These are phyloP conservation scores for Neodiprion fabricii DNA, from an alignment of 1,140 invertebrate species.

Conservation along the genomic window DNA sequence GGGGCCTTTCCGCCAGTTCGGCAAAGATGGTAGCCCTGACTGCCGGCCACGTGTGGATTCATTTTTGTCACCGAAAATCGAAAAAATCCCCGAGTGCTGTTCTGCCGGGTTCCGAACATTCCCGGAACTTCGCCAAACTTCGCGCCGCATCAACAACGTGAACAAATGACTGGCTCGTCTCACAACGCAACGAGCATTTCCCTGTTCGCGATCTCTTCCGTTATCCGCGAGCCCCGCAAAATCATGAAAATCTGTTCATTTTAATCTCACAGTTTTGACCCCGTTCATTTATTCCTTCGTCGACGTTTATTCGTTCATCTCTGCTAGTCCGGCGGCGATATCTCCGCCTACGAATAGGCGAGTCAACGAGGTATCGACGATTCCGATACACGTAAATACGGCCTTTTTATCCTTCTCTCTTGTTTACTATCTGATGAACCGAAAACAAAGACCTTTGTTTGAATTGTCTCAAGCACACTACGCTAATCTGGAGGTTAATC, in stretches of 20 bases:
- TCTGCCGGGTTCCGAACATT: not conserved
- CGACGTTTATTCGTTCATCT: too few relatives aligned
- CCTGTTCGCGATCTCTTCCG: not conserved
- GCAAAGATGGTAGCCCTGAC: slow-evolving; percentile 11
- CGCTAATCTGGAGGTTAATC: too few relatives aligned
- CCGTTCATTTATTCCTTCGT: too few relatives aligned
- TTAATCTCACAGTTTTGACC: too few relatives aligned
- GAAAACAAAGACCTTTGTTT: too few relatives aligned
- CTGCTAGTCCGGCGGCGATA: too few relatives aligned
- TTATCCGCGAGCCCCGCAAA: not conserved
- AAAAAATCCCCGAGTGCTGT: not conserved
- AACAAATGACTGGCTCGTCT: not conserved
- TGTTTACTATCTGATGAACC: too few relatives aligned
- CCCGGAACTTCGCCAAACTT: not conserved
- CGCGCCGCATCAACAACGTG: not conserved
- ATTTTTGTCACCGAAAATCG: not conserved
- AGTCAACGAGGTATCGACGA: too few relatives aligned
- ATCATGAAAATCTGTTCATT: not conserved
- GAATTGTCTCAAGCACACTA: too few relatives aligned
- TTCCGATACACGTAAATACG: not conserved
- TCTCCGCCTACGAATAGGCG: too few relatives aligned
- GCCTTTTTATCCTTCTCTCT: too few relatives aligned
- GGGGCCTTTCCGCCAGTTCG: not conserved
- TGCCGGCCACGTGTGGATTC: slow-evolving; percentile 9
- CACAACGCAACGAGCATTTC: not conserved